phyloP scores from a whole-genome alignment of 2,888 invertebrate genomes.

The Oxyteleia sp. region DNA sequence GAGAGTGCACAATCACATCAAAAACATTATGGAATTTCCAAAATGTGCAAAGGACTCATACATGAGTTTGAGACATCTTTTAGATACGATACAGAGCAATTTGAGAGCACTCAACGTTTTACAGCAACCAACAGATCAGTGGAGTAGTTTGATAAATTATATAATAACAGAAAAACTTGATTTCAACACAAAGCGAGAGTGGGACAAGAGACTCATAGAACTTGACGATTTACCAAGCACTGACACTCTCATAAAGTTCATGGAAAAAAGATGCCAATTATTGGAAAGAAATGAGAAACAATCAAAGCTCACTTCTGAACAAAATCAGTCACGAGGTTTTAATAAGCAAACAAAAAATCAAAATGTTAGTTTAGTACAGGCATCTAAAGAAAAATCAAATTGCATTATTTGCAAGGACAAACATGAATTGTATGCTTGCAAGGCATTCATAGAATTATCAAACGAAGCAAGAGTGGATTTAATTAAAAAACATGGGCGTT shows the following conservation, averaged over 20 bases:
- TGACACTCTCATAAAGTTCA: no score
- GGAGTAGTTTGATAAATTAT: conserved; percentile 76
- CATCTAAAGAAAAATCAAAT: background rate
- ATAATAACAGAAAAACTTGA: conserved; percentile 76
- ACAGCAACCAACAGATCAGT: conserved; percentile 73
- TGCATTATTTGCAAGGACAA: background rate
- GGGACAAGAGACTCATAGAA: conserved; percentile 57
- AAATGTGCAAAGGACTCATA: conserved; percentile 50
- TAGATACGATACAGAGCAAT: conserved; percentile 65
- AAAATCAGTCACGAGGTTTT: background rate
- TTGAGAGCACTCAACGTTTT: conserved; percentile 71
- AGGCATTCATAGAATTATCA: background rate
- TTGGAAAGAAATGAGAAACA: conserved; percentile 40
- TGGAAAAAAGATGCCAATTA: conserved; percentile 33
- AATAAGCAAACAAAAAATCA: background rate
- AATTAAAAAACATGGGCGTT: conserved; percentile 9
- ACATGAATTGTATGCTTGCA: conserved; percentile 2
- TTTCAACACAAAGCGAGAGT: conserved; percentile 70
- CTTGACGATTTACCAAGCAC: conserved; percentile 12
- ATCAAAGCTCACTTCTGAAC: conserved; percentile 1
- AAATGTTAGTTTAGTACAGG: background rate
- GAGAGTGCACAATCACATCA: no score
- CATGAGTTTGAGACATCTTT: conserved; percentile 60
- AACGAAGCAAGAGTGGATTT: background rate
- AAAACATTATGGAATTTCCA: conserved; percentile 54